Evolutionary conservation across 2,797 vertebrate genomes (phyloP).

Genomic region (Aeoliscus strigatus): DNA sequence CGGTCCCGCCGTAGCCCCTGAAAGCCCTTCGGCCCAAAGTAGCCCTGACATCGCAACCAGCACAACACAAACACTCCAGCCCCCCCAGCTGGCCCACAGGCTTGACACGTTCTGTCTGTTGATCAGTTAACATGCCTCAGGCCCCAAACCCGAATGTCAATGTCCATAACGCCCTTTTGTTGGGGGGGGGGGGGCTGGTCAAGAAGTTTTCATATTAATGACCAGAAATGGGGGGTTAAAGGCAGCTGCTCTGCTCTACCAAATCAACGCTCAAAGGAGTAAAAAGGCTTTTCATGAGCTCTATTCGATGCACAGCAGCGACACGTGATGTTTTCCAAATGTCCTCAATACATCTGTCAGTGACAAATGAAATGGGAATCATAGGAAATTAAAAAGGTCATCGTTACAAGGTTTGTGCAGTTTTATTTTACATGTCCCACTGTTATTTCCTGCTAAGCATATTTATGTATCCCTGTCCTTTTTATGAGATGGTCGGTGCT

Average conservation of each 20-base stretch:
- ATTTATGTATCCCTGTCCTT: constrained; percentile 50
- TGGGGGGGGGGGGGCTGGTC: constrained; percentile 22
- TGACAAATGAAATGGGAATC: constrained; percentile 40
- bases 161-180: constrained; percentile 30
- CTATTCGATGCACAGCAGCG: constrained; percentile 24
- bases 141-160: constrained; percentile 46
- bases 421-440: constrained; percentile 49
- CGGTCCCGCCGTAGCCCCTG: constrained; percentile 66
- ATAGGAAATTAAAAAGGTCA: constrained; percentile 55
- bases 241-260: constrained; percentile 1
- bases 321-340: constrained; percentile 9
- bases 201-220: constrained; percentile 3
- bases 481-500: constrained; percentile 52
- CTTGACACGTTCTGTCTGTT: constrained; percentile 58
- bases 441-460: constrained; percentile 60
- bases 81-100: constrained; percentile 70
- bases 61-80: constrained; percentile 72
- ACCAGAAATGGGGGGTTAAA: constrained; percentile 21
- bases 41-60: constrained; percentile 64
- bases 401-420: constrained; percentile 35
- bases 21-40: constrained; percentile 55
- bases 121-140: constrained; percentile 64
- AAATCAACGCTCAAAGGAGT: constrained; percentile 22
- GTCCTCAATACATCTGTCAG: constrained; percentile 38
- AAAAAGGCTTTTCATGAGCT: constrained; percentile 9